These are phyloP conservation scores for Sus cebifrons DNA, from an alignment of 2,797 vertebrate species.

Conservation along the genomic window DNA sequence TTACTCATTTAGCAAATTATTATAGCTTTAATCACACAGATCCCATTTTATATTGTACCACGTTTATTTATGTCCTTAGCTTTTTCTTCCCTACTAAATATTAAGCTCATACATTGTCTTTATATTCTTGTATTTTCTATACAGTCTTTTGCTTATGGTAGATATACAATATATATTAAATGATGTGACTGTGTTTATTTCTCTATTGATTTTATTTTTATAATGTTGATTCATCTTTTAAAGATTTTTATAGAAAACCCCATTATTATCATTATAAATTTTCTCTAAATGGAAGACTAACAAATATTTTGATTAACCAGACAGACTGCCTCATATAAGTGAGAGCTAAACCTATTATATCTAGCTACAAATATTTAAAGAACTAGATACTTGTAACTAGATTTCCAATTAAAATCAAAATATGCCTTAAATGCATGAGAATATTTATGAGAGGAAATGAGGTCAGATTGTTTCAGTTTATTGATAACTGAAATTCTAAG, in stretches of 20 bases:
- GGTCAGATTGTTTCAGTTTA: not conserved
- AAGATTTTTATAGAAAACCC: not conserved
- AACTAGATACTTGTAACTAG: not conserved
- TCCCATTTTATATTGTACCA: not conserved
- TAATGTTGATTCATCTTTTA: not conserved
- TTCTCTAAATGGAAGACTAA: conserved; percentile 53
- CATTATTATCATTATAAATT: conserved; percentile 19
- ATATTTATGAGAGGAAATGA: conserved; percentile 1
- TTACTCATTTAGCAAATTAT: not conserved
- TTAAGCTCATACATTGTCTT: not conserved
- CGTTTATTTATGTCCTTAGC: not conserved
- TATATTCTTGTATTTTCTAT: not conserved
- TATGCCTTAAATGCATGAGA: not conserved
- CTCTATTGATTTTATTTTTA: not conserved
- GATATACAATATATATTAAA: not conserved
- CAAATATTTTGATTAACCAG: conserved; percentile 9
- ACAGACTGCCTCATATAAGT: not conserved
- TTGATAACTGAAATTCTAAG: conserved; percentile 51
- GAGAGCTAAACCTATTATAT: not conserved
- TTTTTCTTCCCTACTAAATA: not conserved
- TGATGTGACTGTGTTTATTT: conserved; percentile 33
- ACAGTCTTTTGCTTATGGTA: not conserved
- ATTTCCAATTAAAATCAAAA: conserved; percentile 57
- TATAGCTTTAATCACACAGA: not conserved
- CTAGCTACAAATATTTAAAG: not conserved